phyloP scores from a whole-genome alignment of 2,113 vertebrate species.

The Tetrao urogallus region DNA sequence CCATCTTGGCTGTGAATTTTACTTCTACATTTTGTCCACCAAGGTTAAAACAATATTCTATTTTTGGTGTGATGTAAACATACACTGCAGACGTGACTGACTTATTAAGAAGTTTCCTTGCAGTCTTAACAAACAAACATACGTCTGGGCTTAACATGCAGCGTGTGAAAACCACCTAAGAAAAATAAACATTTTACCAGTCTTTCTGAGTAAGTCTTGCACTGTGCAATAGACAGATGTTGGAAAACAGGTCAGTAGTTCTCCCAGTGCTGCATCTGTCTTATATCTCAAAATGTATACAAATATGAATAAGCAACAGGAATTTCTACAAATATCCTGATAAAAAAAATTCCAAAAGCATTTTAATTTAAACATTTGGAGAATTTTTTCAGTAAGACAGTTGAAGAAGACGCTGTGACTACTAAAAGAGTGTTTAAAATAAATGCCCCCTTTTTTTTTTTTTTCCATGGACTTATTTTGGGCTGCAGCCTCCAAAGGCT shows the following conservation, averaged over 20 bases:
- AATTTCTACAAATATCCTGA: not conserved
- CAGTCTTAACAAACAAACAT: not conserved
- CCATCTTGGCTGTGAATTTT: not conserved
- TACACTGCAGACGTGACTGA: not conserved
- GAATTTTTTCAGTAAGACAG: not conserved
- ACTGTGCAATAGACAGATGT: not conserved
- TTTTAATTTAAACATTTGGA: not conserved
- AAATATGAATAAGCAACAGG: not conserved
- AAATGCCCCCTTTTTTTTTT: not conserved
- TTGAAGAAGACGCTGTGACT: not conserved
- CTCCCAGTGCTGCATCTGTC: not conserved
- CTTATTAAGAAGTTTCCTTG: not conserved
- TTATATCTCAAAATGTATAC: not conserved
- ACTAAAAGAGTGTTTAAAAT: not conserved
- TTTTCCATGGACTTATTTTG: not conserved
- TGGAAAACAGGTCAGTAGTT: not conserved
- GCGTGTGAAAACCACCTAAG: not conserved
- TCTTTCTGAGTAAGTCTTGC: not conserved
- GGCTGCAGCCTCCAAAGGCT: not conserved
- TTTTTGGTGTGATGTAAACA: not conserved
- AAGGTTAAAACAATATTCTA: not conserved
- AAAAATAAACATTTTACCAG: not conserved
- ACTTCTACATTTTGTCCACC: not conserved
- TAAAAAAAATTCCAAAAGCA: not conserved
- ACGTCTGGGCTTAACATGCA: not conserved